phyloP scores from a whole-genome alignment of 2,797 vertebrate species.

The Microhierax caerulescens region DNA sequence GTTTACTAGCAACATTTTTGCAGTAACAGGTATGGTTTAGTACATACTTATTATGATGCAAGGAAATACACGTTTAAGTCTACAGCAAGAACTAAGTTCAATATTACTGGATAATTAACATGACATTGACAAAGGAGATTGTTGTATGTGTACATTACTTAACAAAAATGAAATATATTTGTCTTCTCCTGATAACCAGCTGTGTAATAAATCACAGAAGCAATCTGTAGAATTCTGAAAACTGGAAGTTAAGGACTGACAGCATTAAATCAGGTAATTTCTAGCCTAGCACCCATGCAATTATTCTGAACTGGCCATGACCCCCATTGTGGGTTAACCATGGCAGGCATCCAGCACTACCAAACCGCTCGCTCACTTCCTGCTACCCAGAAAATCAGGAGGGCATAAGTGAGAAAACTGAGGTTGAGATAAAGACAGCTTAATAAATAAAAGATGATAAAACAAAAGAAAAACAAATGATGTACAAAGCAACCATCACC shows the following conservation, averaged over 20 bases:
- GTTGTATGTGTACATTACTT: neutral
- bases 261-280: neutral
- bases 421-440: neutral
- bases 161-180: neutral
- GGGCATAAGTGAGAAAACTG: neutral
- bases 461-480: neutral
- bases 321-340: neutral
- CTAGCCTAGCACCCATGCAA: neutral
- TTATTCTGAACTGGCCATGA: neutral
- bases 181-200: neutral
- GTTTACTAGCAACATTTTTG: neutral
- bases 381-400: neutral
- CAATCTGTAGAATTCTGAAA: neutral
- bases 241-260: neutral
- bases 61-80: neutral
- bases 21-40: neutral
- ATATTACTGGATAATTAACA: slow-evolving; percentile 32
- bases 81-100: neutral
- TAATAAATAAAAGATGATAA: neutral
- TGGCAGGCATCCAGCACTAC: neutral
- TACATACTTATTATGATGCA: neutral
- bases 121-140: slow-evolving; percentile 22
- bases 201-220: neutral
- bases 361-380: neutral
- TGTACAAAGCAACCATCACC: neutral